A percentile compares a stretch with the other conserved stretches of the same genome.
These are phyloP conservation scores for Belgica antarctica DNA, from an alignment of 2,888 invertebrate genomes.

Conservation along the genomic window DNA sequence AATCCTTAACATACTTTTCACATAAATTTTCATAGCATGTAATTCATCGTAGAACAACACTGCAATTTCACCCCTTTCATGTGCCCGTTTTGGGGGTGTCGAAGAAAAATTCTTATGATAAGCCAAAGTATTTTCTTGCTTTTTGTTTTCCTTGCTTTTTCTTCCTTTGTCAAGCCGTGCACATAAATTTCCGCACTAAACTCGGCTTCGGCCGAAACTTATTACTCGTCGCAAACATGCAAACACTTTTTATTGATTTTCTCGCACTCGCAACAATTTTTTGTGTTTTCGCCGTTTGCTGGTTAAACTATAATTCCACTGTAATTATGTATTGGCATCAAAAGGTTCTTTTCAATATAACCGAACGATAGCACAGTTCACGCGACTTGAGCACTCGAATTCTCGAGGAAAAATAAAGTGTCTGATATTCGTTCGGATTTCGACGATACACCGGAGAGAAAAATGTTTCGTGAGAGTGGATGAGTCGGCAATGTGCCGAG, in stretches of 20 bases:
- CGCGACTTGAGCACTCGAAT: constrained; percentile 40
- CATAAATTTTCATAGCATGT: background rate
- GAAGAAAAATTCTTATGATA: constrained; percentile 7
- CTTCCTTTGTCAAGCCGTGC: background rate
- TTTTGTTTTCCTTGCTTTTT: constrained; percentile 1
- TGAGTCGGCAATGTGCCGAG: background rate
- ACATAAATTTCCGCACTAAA: constrained; percentile 20
- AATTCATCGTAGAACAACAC: background rate
- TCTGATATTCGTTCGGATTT: background rate
- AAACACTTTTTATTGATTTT: constrained; percentile 31
- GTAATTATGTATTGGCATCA: constrained; percentile 25
- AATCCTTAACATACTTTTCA: constrained; percentile 4
- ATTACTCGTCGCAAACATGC: constrained; percentile 22
- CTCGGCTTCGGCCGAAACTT: background rate
- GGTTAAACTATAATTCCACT: constrained; percentile 32
- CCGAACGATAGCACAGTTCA: background rate
- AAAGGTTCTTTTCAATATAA: constrained; percentile 7
- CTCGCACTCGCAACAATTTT: constrained; percentile 5
- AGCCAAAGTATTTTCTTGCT: constrained; percentile 16
- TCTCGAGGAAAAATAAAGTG: constrained; percentile 32
- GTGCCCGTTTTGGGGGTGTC: background rate
- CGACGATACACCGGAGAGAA: constrained; percentile 7
- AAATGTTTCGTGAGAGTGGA: background rate
- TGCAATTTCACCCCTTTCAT: constrained; percentile 29
- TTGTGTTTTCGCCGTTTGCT: background rate